Conservation (phyloP, 2,113 vertebrate genomes). For the Cygnus buccinator region DNA sequence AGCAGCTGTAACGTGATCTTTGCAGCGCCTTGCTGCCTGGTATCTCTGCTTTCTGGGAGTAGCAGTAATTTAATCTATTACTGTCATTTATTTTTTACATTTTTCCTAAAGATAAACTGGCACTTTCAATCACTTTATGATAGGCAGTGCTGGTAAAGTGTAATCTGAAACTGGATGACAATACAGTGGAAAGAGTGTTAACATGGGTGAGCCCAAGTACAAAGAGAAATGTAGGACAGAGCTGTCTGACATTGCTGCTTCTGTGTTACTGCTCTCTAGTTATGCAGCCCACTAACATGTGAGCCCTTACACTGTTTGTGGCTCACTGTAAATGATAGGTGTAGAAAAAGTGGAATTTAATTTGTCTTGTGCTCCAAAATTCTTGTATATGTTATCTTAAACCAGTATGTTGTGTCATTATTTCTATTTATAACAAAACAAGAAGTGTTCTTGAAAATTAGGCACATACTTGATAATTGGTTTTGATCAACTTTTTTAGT, state of each 20-base stretch:
- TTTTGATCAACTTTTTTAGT: not conserved
- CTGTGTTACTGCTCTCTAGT: not conserved
- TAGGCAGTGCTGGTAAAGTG: conserved; percentile 5
- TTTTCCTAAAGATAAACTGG: conserved; percentile 32
- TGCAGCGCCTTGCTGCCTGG: not conserved
- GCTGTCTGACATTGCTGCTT: not conserved
- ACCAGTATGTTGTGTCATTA: not conserved
- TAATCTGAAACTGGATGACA: not conserved
- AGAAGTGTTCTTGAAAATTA: not conserved
- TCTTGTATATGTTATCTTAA: not conserved
- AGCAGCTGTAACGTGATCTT: not conserved
- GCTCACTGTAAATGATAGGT: not conserved
- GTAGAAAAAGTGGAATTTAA: not conserved
- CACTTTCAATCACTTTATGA: conserved; percentile 3
- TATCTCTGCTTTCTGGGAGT: conserved; percentile 9
- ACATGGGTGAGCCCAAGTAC: not conserved
- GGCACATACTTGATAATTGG: not conserved
- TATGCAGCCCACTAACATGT: not conserved
- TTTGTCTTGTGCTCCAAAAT: not conserved
- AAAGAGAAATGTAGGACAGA: not conserved
- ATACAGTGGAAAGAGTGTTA: not conserved
- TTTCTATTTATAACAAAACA: not conserved
- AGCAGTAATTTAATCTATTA: conserved; percentile 36
- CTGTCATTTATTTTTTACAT: conserved; percentile 33
- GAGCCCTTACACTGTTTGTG: not conserved